These are phyloP conservation scores for Sceloporus undulatus DNA, from an alignment of 2,113 vertebrate genomes.

Conservation along the genomic window DNA sequence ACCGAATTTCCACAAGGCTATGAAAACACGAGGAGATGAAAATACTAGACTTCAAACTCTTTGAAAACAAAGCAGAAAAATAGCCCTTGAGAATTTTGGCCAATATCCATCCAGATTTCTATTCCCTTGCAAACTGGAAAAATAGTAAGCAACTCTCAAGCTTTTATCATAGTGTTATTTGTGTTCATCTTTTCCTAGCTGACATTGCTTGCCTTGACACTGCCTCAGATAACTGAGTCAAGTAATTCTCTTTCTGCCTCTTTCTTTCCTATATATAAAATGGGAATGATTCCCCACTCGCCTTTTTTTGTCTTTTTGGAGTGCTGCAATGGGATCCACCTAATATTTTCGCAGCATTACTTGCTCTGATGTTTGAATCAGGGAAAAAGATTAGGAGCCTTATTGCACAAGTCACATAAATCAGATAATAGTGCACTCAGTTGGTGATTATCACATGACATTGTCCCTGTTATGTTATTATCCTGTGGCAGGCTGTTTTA, in stretches of 20 bases:
- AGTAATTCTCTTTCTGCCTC: conserved; percentile 23
- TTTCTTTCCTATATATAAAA: conserved; percentile 41
- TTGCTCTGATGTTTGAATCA: not conserved
- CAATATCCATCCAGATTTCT: conserved; percentile 27
- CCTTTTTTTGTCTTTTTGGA: not conserved
- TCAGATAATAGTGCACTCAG: too few species aligned
- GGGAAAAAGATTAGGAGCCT: not conserved
- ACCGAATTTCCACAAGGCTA: conserved; percentile 59
- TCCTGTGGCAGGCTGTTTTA: too few species aligned
- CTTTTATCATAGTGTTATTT: conserved; percentile 17
- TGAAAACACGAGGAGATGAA: conserved; percentile 62
- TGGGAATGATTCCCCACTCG: not conserved
- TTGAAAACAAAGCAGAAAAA: conserved; percentile 57
- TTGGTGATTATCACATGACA: too few species aligned
- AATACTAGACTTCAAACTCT: conserved; percentile 57
- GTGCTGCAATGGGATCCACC: not conserved
- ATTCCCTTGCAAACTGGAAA: conserved; percentile 47
- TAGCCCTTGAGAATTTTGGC: conserved; percentile 43
- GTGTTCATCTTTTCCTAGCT: not conserved
- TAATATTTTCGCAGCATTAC: not conserved
- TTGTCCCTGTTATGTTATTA: too few species aligned
- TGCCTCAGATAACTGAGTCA: not conserved
- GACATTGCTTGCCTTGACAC: not conserved
- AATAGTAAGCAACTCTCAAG: conserved; percentile 1
- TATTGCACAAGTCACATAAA: too few species aligned